Base-by-base conservation (phyloP, 2,888 invertebrate species). In the Gortyna flavago region DNA sequence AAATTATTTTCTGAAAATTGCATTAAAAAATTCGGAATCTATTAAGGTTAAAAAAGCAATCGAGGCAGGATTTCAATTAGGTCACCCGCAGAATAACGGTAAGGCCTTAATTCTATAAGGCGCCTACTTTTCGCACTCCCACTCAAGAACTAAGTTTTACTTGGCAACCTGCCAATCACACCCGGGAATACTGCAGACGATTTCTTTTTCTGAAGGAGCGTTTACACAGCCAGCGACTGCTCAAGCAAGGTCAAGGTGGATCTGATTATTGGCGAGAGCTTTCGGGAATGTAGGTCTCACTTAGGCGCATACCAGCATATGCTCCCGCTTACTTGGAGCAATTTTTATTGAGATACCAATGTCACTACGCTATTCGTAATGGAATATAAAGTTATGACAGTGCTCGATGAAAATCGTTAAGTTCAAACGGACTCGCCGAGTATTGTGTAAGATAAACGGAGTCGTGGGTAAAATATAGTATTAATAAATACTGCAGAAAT, bases 321-420 rank as follows among this genome's bases (percentile, higher is more conserved):
- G 71, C 57, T 70, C 69, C 21, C 64, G 75, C 62, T 77, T 85
- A 67, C 72, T 76, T 57, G 65, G 65, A 87, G 70, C 51, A 79
- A 79, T 87, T 80, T 85, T 85, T 87, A 87, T 87, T 87, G 83
- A 80, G 62, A 89, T 87, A 89, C 87, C 87, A 68, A 74, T 66
- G 73, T 66, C 71, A n/a, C 76, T 64, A 65, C 13, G 72, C 59
- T 61, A 76, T 87, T 76, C 59, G 65, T 79, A 75, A 77, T 85
- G 75, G 73, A 79, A 81, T 84, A 79, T 87, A 73, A 74, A 79
- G 72, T 79, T 79, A 78, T 88, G 76, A 75, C 79, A 78, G 64
- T 69, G 57, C 61, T 70, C 18, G 70, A 62, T 75, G 73, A 72
- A 80, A 73, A 87, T 74, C 57, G 11, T 80, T 73, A 35, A 73